Conservation (phyloP, 2,888 invertebrate genomes). For the Volucella inanis region DNA sequence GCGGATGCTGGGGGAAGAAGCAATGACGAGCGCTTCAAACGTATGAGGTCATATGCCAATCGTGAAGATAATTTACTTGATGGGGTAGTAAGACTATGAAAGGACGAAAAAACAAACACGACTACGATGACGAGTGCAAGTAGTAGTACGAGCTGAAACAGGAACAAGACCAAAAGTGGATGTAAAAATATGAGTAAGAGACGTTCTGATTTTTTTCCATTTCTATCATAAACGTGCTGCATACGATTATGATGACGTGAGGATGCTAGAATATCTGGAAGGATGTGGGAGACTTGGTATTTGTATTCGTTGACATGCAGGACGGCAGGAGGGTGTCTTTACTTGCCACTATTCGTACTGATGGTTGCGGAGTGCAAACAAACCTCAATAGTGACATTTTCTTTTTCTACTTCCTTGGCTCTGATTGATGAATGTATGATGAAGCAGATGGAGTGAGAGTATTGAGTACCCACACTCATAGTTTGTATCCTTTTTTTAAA, state of each 20-base stretch:
- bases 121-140: neutral
- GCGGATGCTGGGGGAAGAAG: no score
- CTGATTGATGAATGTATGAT: constrained; percentile 67
- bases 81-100: constrained; percentile 35
- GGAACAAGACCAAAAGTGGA: no score
- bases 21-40: constrained; percentile 41
- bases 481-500: constrained; percentile 50
- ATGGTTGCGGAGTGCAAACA: constrained; percentile 52
- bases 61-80: constrained; percentile 73
- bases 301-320: constrained; percentile 9
- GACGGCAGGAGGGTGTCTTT: neutral
- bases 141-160: no score
- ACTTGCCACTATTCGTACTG: neutral
- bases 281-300: constrained; percentile 13
- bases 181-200: no score
- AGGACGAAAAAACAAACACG: constrained; percentile 48
- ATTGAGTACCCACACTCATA: neutral
- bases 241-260: constrained; percentile 54
- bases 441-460: neutral
- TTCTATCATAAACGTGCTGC: constrained; percentile 50
- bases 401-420: constrained; percentile 60
- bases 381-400: constrained; percentile 72
- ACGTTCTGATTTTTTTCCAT: constrained; percentile 14
- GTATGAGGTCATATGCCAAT: constrained; percentile 74
- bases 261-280: constrained; percentile 20